Percentiles rank a stretch among this genome's conserved stretches.
These are phyloP conservation scores for Meiosimyza platycephala DNA, from an alignment of 2,888 invertebrate species.

Conservation along the genomic window DNA sequence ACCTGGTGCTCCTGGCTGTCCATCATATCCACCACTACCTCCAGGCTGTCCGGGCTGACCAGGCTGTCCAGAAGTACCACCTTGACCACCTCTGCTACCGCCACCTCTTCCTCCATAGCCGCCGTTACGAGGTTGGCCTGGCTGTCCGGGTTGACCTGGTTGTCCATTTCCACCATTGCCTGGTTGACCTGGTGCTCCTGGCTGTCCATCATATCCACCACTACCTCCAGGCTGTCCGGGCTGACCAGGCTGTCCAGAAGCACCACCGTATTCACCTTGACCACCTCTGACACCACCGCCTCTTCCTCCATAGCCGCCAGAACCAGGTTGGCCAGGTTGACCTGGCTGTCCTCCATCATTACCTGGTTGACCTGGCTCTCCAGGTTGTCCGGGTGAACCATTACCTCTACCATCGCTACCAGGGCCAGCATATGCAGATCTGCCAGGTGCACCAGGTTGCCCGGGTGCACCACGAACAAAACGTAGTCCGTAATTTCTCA, in stretches of 20 bases:
- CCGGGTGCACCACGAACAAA: no score
- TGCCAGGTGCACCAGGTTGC: background rate
- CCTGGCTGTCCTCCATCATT: no score
- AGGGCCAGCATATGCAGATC: background rate
- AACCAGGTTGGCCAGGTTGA: no score
- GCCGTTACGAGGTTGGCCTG: background rate
- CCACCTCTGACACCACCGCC: background rate
- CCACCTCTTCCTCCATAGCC: background rate
- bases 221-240: background rate
- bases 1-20: background rate
- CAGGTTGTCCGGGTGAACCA: no score
- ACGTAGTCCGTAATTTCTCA: no score
- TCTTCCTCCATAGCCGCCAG: background rate
- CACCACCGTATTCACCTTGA: constrained; percentile 1
- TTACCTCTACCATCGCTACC: no score
- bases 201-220: background rate
- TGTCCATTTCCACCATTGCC: background rate
- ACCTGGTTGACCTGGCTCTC: no score
- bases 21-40: background rate
- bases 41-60: background rate
- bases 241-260: constrained; percentile 9
- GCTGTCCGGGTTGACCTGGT: background rate
- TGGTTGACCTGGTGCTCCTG: background rate
- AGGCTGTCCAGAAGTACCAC: background rate
- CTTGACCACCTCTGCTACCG: background rate